phyloP scores from a whole-genome alignment of 2,113 vertebrate genomes.

The Neogobius melanostomus region DNA sequence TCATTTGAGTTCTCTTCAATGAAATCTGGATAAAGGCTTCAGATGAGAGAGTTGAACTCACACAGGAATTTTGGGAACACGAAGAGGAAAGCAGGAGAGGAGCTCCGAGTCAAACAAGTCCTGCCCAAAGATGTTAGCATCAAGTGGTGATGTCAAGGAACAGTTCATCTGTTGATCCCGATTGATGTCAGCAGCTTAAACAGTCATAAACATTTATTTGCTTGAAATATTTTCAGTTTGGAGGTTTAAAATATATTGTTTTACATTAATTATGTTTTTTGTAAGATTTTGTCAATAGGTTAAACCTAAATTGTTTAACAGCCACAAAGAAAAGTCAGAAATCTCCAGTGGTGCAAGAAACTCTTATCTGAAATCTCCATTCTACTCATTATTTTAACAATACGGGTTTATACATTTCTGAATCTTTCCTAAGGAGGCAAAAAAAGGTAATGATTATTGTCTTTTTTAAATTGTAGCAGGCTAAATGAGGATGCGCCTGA shows the following conservation, averaged over 20 bases:
- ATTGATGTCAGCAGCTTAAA: background rate
- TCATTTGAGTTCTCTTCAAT: conserved; percentile 31
- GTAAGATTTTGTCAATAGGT: too few species aligned
- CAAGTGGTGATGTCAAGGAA: background rate
- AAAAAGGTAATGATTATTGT: background rate
- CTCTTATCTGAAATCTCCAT: background rate
- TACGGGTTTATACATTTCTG: background rate
- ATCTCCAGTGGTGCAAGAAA: too few species aligned
- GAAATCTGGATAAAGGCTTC: conserved; percentile 50
- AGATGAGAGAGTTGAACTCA: conserved; percentile 16
- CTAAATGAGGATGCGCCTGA: background rate
- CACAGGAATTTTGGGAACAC: conserved; percentile 13
- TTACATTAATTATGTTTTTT: too few species aligned
- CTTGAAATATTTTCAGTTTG: background rate
- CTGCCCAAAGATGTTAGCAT: conserved; percentile 8
- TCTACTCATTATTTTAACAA: background rate
- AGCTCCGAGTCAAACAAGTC: conserved; percentile 11
- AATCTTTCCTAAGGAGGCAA: background rate
- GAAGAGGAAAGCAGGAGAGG: too few species aligned
- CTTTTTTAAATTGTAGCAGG: background rate
- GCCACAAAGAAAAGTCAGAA: background rate
- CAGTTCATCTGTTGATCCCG: background rate
- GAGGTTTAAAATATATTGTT: too few species aligned
- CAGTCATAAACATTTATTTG: background rate
- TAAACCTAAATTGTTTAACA: background rate